Percentiles rank a stretch among this genome's conserved stretches.
These are phyloP conservation scores for Aspidapion aeneum DNA, from an alignment of 2,888 invertebrate genomes.

Conservation along the genomic window DNA sequence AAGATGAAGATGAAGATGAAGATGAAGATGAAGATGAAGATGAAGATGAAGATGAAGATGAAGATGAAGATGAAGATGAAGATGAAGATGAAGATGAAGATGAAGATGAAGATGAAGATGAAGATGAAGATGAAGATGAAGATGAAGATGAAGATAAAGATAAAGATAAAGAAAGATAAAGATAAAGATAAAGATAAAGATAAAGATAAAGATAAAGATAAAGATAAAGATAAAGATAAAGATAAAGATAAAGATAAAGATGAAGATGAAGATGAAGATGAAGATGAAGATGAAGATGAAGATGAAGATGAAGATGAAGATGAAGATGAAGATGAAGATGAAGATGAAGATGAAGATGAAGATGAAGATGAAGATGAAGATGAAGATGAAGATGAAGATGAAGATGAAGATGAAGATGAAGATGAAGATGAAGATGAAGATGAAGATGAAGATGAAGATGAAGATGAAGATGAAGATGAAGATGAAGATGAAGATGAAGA, in stretches of 20 bases:
- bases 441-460: background rate
- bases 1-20: background rate
- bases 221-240: background rate
- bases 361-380: background rate
- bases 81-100: background rate
- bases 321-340: background rate
- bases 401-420: background rate
- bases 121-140: background rate
- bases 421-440: background rate
- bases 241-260: background rate
- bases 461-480: background rate
- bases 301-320: background rate
- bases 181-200: background rate
- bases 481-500: background rate
- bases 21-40: background rate
- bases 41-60: background rate
- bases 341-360: background rate
- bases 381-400: background rate
- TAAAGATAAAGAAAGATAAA: background rate
- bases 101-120: background rate
- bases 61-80: background rate
- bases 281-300: background rate
- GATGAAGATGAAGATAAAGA: background rate
- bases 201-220: background rate
- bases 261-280: background rate